These are phyloP conservation scores for Strigamia maritima DNA, from an alignment of 2,888 invertebrate species.

Conservation along the genomic window DNA sequence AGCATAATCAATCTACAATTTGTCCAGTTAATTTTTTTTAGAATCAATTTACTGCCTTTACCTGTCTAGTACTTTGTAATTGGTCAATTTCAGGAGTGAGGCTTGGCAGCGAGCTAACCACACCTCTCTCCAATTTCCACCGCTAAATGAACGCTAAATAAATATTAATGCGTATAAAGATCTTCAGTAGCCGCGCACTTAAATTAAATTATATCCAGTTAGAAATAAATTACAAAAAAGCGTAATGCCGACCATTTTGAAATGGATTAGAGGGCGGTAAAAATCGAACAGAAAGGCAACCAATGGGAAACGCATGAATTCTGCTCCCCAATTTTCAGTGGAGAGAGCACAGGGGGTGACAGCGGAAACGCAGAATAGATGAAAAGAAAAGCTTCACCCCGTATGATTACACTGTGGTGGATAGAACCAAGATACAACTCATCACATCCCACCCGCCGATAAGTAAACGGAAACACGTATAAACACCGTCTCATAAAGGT, in stretches of 20 bases:
- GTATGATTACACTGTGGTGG: constrained; percentile 9
- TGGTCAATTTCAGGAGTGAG: constrained; percentile 2
- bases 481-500: constrained; percentile 15
- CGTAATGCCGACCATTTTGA: background rate
- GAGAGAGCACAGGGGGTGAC: background rate
- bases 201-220: constrained; percentile 10
- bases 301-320: constrained; percentile 4
- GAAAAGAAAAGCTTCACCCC: constrained; percentile 13
- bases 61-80: background rate
- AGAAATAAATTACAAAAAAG: background rate
- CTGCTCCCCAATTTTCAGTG: constrained; percentile 14
- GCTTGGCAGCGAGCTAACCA: background rate
- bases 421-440: background rate
- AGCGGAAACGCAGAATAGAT: background rate
- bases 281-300: constrained; percentile 16
- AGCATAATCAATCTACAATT: background rate
- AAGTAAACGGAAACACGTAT: constrained; percentile 17
- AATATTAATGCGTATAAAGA: background rate
- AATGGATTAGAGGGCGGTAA: constrained; percentile 12
- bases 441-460: background rate
- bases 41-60: background rate
- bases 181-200: background rate
- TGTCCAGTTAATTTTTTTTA: background rate
- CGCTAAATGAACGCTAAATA: constrained; percentile 3
- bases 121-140: constrained; percentile 15